Conservation (phyloP, 2,113 vertebrate genomes). For the Porphyrio hochstetteri region DNA sequence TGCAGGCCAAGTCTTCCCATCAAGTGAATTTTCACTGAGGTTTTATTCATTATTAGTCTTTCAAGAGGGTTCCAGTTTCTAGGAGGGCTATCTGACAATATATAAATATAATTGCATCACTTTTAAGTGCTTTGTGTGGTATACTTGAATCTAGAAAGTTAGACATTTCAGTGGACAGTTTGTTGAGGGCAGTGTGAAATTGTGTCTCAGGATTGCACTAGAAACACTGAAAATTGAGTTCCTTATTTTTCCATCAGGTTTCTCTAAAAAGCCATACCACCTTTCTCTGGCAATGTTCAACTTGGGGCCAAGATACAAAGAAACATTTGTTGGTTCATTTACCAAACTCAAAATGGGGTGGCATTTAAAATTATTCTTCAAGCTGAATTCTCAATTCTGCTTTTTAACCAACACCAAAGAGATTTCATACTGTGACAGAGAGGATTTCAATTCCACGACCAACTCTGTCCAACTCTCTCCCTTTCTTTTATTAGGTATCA, state of each 20-base stretch:
- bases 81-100: not conserved
- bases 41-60: not conserved
- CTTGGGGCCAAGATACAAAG: not conserved
- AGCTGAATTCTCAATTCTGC: not conserved
- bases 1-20: not conserved
- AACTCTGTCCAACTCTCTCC: not conserved
- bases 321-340: not conserved
- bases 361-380: not conserved
- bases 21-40: not conserved
- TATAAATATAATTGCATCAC: not conserved
- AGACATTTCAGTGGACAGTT: not conserved
- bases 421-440: not conserved
- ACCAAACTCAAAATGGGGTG: not conserved
- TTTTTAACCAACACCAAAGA: not conserved
- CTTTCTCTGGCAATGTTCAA: not conserved
- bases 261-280: not conserved
- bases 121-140: not conserved
- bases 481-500: not conserved
- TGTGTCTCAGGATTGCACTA: not conserved
- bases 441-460: not conserved
- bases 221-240: not conserved
- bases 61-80: not conserved
- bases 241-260: not conserved
- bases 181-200: not conserved
- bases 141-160: not conserved